Conservation (phyloP, 1,140 invertebrate species). For the Papilio xuthus region DNA sequence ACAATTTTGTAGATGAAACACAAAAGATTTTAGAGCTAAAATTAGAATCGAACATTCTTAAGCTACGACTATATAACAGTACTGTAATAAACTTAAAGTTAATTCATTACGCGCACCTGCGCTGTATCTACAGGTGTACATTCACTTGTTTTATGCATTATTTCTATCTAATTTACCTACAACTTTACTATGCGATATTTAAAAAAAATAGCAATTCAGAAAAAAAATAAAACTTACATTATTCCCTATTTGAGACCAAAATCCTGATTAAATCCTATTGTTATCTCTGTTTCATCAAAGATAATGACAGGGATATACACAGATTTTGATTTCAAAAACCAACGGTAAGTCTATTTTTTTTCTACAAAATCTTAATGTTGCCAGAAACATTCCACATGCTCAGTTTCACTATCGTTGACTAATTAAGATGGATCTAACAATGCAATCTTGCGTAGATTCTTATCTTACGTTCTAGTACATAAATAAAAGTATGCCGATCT, state of each 20-base stretch:
- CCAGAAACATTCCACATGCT: not conserved
- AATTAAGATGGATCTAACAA: not conserved
- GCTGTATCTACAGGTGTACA: not conserved
- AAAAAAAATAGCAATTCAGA: not conserved
- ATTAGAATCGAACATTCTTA: not conserved
- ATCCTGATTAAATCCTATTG: too few species aligned
- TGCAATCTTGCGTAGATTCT: not conserved
- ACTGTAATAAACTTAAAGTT: conserved; percentile 16
- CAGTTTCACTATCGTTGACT: not conserved
- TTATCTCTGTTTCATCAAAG: too few species aligned
- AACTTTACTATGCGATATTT: not conserved
- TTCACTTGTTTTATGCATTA: conserved; percentile 5
- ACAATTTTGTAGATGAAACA: too few species aligned
- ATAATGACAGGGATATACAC: too few species aligned
- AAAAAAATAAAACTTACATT: not conserved
- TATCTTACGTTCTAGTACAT: not conserved
- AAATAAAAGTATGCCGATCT: not conserved
- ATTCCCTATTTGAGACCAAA: too few species aligned
- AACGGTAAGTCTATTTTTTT: too few species aligned
- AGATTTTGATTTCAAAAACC: too few species aligned
- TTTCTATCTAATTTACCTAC: not conserved
- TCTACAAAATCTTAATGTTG: not conserved
- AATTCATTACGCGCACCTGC: conserved; percentile 20
- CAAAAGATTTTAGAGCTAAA: not conserved
- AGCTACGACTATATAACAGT: not conserved